Percentiles rank a stretch among this genome's conserved stretches.
phyloP scores from a whole-genome alignment of 2,797 vertebrate species.

The Gymnocypris eckloni region DNA sequence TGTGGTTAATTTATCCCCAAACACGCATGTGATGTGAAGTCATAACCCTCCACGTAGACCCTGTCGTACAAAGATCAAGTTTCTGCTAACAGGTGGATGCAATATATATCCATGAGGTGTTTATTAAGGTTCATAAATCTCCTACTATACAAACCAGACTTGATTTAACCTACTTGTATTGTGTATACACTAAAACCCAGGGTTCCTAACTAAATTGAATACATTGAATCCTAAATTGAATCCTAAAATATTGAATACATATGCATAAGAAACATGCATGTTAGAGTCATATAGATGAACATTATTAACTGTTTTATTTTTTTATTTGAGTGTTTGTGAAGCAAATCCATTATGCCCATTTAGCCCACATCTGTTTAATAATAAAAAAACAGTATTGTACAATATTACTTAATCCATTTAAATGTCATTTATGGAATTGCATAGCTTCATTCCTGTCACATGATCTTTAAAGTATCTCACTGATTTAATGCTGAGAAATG shows the following conservation, averaged over 20 bases:
- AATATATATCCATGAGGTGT: conserved; percentile 18
- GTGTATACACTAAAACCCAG: conserved; percentile 2
- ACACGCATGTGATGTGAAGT: not conserved
- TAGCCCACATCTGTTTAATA: not conserved
- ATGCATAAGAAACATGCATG: not conserved
- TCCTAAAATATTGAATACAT: not conserved
- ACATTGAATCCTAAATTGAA: no score
- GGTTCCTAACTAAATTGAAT: not conserved
- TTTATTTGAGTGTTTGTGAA: not conserved
- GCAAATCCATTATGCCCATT: not conserved
- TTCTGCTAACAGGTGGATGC: conserved; percentile 15
- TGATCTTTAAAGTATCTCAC: not conserved
- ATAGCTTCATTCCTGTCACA: not conserved
- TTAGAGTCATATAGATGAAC: not conserved
- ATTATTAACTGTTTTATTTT: not conserved
- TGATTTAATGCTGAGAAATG: no score
- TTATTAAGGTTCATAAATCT: conserved; percentile 25
- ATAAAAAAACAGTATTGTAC: not conserved
- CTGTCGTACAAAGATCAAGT: not conserved
- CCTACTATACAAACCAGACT: not conserved
- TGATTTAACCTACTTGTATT: not conserved
- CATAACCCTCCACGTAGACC: not conserved
- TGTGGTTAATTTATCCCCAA: not conserved
- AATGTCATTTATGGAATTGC: not conserved
- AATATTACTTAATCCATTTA: not conserved